Conservation (phyloP, 2,113 vertebrate genomes). For the Thalassoma bifasciatum region DNA sequence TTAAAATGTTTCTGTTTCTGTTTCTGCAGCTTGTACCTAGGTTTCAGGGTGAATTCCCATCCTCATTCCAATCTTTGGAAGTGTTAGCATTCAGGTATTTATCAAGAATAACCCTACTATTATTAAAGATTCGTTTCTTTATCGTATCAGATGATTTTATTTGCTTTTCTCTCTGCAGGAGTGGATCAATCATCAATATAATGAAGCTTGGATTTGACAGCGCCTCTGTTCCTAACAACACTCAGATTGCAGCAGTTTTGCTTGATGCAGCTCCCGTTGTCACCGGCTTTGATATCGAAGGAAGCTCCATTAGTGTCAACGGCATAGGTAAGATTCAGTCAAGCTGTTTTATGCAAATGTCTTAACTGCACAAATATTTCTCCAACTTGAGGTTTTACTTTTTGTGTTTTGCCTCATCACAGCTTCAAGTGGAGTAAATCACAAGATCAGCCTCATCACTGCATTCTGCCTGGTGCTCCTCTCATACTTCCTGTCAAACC, state of each 20-base stretch:
- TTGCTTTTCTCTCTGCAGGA: slow-evolving; percentile 9
- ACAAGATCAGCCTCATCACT: slow-evolving; percentile 14
- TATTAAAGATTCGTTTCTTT: not conserved
- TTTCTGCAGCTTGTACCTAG: slow-evolving; percentile 16
- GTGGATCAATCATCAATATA: slow-evolving; percentile 39
- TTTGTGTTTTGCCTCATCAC: not conserved
- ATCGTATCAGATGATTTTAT: not conserved
- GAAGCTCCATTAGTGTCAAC: not conserved
- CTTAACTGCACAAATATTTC: not conserved
- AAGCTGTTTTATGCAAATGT: not conserved
- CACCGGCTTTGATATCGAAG: slow-evolving; percentile 36
- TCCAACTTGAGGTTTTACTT: not conserved
- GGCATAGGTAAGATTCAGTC: slow-evolving; percentile 1
- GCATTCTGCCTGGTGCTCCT: not conserved
- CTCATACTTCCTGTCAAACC: slow-evolving; percentile 5
- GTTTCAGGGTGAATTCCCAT: not conserved
- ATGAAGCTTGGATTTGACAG: not conserved
- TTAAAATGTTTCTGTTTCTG: not conserved
- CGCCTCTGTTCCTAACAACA: slow-evolving; percentile 5
- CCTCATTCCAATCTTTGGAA: not conserved
- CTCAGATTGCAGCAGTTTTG: slow-evolving; percentile 6
- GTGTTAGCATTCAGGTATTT: slow-evolving; percentile 41
- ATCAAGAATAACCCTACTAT: not conserved
- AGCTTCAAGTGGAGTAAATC: slow-evolving; percentile 6
- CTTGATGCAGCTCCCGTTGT: not conserved